Evolutionary conservation across 2,797 vertebrate species (phyloP), one percentile per base, ranked within the genome.

Genomic region (Picus viridis): DNA sequence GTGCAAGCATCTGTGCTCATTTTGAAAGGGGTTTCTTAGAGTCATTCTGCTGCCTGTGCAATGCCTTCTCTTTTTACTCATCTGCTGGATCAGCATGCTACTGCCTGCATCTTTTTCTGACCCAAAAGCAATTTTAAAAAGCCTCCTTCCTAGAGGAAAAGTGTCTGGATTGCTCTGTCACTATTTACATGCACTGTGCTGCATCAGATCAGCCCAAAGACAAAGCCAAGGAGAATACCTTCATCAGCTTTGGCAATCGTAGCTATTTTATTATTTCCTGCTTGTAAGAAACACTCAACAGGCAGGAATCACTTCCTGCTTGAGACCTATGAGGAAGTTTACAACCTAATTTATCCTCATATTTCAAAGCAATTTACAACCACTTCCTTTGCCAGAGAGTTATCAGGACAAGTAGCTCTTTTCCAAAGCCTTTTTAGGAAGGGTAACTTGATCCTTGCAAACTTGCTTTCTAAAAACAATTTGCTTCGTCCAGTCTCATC

Each of bases 241-340:
- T 58, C 58, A 43, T 57, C 72, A 58, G 5, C 59, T 43, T 32
- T 24, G 57, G 70, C 82, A 64, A 8, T 6, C 16, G 18, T 8
- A 32, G 8, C 71, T n/a, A 1, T 63, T 93, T 89, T 78, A 92
- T 95, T 86, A 78, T 90, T 94, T 96, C 89, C 91, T 94, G 64
- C 57, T 74, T 30, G 24, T 68, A 64, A 94, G 72, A 80, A 83
- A 57, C 10, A 53, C 3, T 88, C 76, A 70, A 63, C 10, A 2
- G 76, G 43, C n/a, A 69, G 76, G 84, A 87, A 87, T 91, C 79
- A 69, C 90, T 96, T 96, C 96, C 95, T 93, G 77, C 86, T 84
- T 32, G 41, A 89, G 88, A 64, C 77, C 80, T 30, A 45, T 49
- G 32, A 83, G 89, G 89, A 95, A 83, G 83, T 67, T 84, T 74